Base-by-base conservation (phyloP, 2,888 invertebrate genomes). In the Unio delphinus region DNA sequence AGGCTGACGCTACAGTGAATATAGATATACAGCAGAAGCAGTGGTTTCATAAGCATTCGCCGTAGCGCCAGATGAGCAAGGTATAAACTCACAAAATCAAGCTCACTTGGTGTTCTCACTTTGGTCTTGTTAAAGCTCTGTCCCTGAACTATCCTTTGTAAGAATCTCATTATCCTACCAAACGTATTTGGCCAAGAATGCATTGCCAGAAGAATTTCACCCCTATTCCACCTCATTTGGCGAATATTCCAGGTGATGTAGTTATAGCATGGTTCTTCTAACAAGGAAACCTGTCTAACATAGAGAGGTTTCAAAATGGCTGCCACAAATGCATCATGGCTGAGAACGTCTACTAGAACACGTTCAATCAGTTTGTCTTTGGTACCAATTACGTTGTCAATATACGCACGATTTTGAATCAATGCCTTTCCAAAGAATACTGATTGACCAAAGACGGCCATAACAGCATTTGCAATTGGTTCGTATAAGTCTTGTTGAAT, bases 271-370 rank as follows among this genome's bases (percentile, higher is more conserved):
- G 87, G 87, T 2, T 84, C 83, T 65, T 87, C 86, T 57, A 82
- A 69, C 8, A 87, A 65, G 65, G 72, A 80, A 1, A 81, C 78
- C 28, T 84, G 83, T 5, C 83, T 79, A 8, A 83, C 85, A 69
- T 84, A 86, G 11, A 83, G 70, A 0, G 87, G 86, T 28, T 81
- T 74, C 58, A 86, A 68, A 2, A 86, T 72, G 1, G 86, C 85
- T 20, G 86, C 86, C 61, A 86, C 87, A 70, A 85, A 87, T 11
- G 87, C 86, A 67, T 86, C 87, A 65, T 87, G 87, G 65, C 87
- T 87, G 5, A 87, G 76, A 8, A 86, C 86, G 72, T 87, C 85
- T 45, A 86, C 80, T 2, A 86, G 87, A 4, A 86, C 84, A 55
- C 82, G 73, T 69, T 87, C 87, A 34, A 87, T 83, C 20, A 80